A percentile compares a stretch with the other conserved stretches of the same genome.
Evolutionary conservation across 2,113 vertebrate species (phyloP).

Genomic region (Myotis lucifugus): DNA sequence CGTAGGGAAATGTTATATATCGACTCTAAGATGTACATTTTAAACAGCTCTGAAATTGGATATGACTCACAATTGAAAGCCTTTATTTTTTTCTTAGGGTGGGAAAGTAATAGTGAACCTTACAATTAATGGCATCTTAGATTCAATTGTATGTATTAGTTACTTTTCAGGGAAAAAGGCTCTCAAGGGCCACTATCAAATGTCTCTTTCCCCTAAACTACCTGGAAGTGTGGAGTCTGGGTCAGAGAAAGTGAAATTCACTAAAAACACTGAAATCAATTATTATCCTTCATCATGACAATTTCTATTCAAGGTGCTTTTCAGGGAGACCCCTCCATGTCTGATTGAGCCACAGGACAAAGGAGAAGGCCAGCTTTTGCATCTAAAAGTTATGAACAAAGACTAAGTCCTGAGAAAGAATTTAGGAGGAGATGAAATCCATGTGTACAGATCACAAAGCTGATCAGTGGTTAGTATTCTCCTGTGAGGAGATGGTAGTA

Average conservation of each 20-base stretch:
- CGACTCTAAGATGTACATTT: not conserved
- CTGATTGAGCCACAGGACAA: not conserved
- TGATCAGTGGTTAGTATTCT: not conserved
- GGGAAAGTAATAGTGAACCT: not conserved
- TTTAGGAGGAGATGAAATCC: not conserved
- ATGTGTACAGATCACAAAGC: not conserved
- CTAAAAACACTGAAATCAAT: not conserved
- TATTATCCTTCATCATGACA: conserved; percentile 19
- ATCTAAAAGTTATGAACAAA: conserved; percentile 15
- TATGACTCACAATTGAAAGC: not conserved
- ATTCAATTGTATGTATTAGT: not conserved
- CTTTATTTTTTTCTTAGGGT: conserved; percentile 6
- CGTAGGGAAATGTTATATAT: not conserved
- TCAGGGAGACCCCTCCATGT: not conserved
- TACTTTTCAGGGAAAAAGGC: not conserved
- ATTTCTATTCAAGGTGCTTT: conserved; percentile 13
- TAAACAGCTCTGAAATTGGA: not conserved
- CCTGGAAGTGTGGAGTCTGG: not conserved
- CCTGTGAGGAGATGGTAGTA: not conserved
- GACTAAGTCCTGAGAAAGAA: not conserved
- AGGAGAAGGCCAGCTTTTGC: not conserved
- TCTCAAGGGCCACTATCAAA: not conserved
- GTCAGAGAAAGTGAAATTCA: not conserved
- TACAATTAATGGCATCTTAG: not conserved
- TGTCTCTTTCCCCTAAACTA: not conserved